Base-by-base conservation (phyloP, 1,140 invertebrate genomes). In the Drosophila sturtevanti region DNA sequence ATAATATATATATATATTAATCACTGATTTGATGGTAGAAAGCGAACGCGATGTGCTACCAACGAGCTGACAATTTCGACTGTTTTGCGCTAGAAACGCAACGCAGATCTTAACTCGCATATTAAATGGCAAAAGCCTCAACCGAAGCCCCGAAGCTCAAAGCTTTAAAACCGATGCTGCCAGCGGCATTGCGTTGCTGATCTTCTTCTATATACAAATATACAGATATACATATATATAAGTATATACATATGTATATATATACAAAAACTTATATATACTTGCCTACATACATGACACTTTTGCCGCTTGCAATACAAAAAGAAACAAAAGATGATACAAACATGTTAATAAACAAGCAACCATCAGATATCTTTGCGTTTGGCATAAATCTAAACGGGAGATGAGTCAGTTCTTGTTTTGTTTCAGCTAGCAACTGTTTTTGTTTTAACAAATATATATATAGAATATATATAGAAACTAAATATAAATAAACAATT, bases 11-110 rank as follows among this genome's bases (percentile, higher is more conserved):
- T 31, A 31, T 31, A 31, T 31, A 6, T 38, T 60, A 54, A 34
- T 11, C 38, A 55, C 63, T 22, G 6, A 0, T 6, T 31, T 31
- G 27, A 6, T 31, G 27, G 27, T 31, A 18, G 16, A 61, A 63
- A 79, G 81, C 75, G 68, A 59, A 58, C 74, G 81, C 82, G 82
- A 82, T 86, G 85, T 81, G 79, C 60, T 61, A 56, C 73, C 79
- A 74, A 84, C 77, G 85, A 89, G 84, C 85, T 74, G 77, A 89
- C 84, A 71, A 89, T 89, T 89, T 89, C 73, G 77, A 89, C 84
- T 89, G 84, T 84, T 89, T 73, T 69, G 85, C 70, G 80, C 81
- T 89, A 89, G 84, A 89, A 77, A 72, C 73, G 70, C 69, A 69
- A 67, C 80, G 68, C 77, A 74, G 77, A 81, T 87, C 77, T 89